These are phyloP conservation scores for Drosophila birchii DNA, from an alignment of 2,888 invertebrate genomes.

Conservation along the genomic window DNA sequence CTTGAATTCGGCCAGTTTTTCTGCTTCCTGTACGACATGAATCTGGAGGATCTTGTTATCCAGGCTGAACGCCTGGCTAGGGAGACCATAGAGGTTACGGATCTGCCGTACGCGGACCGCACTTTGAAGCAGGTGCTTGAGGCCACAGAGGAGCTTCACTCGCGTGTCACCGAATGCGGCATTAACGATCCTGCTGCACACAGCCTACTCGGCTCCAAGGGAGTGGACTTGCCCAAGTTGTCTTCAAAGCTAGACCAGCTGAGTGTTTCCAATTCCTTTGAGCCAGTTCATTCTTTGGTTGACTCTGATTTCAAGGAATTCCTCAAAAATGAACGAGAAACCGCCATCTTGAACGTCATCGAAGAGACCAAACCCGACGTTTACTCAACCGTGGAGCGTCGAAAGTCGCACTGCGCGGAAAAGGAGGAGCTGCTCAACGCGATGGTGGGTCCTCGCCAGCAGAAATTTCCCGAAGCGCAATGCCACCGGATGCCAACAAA, in stretches of 20 bases:
- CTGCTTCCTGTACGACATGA: constrained; percentile 83
- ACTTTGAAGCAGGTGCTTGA: constrained; percentile 96
- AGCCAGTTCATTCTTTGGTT: constrained; percentile 94
- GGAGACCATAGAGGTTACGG: constrained; percentile 94
- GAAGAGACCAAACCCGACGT: constrained; percentile 95
- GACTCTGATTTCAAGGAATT: constrained; percentile 96
- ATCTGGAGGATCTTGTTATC: constrained; percentile 94
- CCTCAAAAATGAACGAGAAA: constrained; percentile 96
- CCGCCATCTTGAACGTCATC: constrained; percentile 95
- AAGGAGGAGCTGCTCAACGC: constrained; percentile 95
- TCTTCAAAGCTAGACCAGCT: constrained; percentile 94
- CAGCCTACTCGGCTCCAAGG: constrained; percentile 94
- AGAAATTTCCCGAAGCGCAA: constrained; percentile 89
- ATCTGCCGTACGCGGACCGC: constrained; percentile 93
- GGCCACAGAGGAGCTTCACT: constrained; percentile 94
- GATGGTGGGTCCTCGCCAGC: constrained; percentile 92
- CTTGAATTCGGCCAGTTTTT: neutral
- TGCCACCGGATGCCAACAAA: constrained; percentile 88
- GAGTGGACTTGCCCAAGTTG: constrained; percentile 95
- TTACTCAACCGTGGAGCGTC: constrained; percentile 87
- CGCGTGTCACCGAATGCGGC: constrained; percentile 92
- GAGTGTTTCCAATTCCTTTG: constrained; percentile 93
- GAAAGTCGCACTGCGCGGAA: constrained; percentile 92
- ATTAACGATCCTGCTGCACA: constrained; percentile 96
- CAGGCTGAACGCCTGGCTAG: constrained; percentile 96